Evolutionary conservation across 1,140 invertebrate genomes (phyloP), one percentile per base, ranked within the genome.

Genomic region (Leptonema lineaticorne): DNA sequence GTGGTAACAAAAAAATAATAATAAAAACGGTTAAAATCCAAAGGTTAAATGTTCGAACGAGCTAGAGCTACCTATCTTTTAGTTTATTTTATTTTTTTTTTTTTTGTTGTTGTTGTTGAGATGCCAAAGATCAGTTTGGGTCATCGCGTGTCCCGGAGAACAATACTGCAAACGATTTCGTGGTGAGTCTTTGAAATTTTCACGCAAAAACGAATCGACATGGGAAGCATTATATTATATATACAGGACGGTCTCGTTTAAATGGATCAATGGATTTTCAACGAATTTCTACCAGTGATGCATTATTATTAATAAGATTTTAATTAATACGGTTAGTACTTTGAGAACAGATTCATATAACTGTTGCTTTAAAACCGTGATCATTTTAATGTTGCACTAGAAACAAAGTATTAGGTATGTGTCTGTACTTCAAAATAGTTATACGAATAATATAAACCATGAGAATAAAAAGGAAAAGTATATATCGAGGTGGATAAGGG

Each of bases 391-490:
- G 37, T 45, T 45, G 11, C 16, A 9, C 16, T 9, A 9, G 37
- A 16, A 16, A 14, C 11, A 45, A 45, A 45, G 16, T n/a, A 45
- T 45, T 14, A 16, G n/a, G n/a, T n/a, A n/a, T n/a, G n/a, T n/a
- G n/a, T n/a, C n/a, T n/a, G n/a, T n/a, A n/a, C n/a, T n/a, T n/a
- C n/a, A n/a, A n/a, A n/a, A n/a, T n/a, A n/a, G n/a, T n/a, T n/a
- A n/a, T n/a, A n/a, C n/a, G n/a, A n/a, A n/a, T n/a, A n/a, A n/a
- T n/a, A n/a, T n/a, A n/a, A n/a, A n/a, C n/a, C n/a, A n/a, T n/a
- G n/a, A n/a, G n/a, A n/a, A n/a, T 53, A 53, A 53, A 62, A 62
- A 62, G 45, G 7, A 22, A n/a, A 26, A 41, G 57, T 33, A 62
- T 37, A n/a, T 24, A 62, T 45, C n/a, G n/a, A n/a, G n/a, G n/a